Conservation (phyloP, 2,888 invertebrate genomes). For the Panzeria rudis region DNA sequence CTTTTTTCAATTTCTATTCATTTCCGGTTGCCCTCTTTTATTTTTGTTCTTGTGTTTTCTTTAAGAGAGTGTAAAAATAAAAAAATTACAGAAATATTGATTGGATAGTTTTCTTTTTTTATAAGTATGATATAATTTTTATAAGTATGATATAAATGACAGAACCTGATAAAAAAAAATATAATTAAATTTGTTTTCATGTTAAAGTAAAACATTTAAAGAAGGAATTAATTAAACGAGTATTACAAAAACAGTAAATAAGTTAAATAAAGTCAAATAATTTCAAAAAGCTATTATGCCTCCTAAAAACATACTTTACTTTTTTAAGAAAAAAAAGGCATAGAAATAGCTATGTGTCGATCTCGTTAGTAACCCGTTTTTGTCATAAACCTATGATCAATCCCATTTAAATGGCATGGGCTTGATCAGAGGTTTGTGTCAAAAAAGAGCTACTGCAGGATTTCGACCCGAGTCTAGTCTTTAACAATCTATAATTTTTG, state of each 20-base stretch:
- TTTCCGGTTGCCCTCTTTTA: constrained; percentile 52
- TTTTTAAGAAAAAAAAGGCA: too few relatives aligned
- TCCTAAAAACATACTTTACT: too few relatives aligned
- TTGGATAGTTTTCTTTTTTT: constrained; percentile 10
- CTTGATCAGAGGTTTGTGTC: too few relatives aligned
- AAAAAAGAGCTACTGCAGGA: too few relatives aligned
- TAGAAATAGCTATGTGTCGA: too few relatives aligned
- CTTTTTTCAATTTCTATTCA: constrained; percentile 24
- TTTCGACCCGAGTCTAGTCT: too few relatives aligned
- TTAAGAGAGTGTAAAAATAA: constrained; percentile 3
- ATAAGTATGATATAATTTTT: constrained; percentile 3
- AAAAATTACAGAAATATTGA: constrained; percentile 52
- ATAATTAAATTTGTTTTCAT: neutral
- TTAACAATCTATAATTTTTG: too few relatives aligned
- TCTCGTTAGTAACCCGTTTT: too few relatives aligned
- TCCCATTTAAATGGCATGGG: too few relatives aligned
- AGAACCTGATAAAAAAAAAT: neutral
- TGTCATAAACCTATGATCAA: too few relatives aligned
- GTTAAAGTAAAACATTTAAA: neutral
- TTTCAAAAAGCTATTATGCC: too few relatives aligned
- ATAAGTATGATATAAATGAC: constrained; percentile 36
- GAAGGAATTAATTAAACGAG: neutral
- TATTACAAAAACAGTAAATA: neutral
- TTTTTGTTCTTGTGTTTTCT: neutral
- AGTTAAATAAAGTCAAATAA: too few relatives aligned